A percentile compares a stretch with the other conserved stretches of the same genome.
These are phyloP conservation scores for Drosophila atripex DNA, from an alignment of 2,888 invertebrate species.

Conservation along the genomic window DNA sequence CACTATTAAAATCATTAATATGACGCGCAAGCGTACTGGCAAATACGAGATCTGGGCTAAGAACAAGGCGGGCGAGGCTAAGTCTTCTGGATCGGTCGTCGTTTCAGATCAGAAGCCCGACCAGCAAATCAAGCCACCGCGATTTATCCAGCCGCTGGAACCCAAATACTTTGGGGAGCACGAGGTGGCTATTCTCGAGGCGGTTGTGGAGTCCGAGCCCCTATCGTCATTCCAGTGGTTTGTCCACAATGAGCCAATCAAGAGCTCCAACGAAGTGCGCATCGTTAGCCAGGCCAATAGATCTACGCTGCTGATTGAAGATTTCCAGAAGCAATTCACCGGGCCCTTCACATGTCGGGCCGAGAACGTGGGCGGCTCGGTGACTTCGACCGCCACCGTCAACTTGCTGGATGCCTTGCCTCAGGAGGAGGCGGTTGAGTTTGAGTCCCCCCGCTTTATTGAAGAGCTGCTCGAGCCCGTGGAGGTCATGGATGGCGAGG, in stretches of 20 bases:
- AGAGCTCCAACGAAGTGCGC: slow-evolving; percentile 88
- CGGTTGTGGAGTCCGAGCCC: slow-evolving; percentile 90
- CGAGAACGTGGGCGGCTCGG: slow-evolving; percentile 94
- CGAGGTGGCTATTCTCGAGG: slow-evolving; percentile 91
- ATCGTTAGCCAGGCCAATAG: slow-evolving; percentile 90
- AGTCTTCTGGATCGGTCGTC: slow-evolving; percentile 92
- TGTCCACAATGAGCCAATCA: slow-evolving; percentile 89
- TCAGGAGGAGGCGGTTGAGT: slow-evolving; percentile 86
- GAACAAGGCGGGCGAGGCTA: slow-evolving; percentile 90
- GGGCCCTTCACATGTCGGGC: slow-evolving; percentile 94
- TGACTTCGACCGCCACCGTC: slow-evolving; percentile 92
- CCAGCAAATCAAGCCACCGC: slow-evolving; percentile 88
- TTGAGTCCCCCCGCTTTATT: slow-evolving; percentile 90
- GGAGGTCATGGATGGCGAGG: slow-evolving; percentile 95
- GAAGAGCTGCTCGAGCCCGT: slow-evolving; percentile 88
- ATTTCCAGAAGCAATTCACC: slow-evolving; percentile 88
- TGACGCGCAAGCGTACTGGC: slow-evolving; percentile 90
- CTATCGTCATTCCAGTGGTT: slow-evolving; percentile 95
- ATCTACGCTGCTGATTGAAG: slow-evolving; percentile 91
- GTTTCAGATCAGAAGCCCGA: slow-evolving; percentile 87
- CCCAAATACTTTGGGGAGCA: slow-evolving; percentile 89
- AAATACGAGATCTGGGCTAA: slow-evolving; percentile 94
- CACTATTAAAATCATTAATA: slow-evolving; percentile 87
- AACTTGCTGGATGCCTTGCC: slow-evolving; percentile 85
- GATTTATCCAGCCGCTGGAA: slow-evolving; percentile 89